These are phyloP conservation scores for Lates japonicus DNA, from an alignment of 2,797 vertebrate species.

Conservation along the genomic window DNA sequence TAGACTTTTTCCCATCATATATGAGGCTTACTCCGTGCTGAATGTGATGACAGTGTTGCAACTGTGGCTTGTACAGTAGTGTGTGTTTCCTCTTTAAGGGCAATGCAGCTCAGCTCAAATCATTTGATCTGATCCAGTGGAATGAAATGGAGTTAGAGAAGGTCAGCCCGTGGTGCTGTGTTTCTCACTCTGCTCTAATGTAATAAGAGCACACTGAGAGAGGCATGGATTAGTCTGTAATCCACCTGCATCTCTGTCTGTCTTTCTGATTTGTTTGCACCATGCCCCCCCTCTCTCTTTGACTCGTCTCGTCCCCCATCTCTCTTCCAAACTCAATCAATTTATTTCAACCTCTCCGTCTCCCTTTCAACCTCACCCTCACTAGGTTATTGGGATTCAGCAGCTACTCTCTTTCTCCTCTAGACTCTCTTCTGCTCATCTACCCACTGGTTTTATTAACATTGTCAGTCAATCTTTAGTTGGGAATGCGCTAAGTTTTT, in stretches of 20 bases:
- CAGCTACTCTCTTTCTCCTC: conserved; percentile 17
- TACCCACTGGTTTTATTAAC: conserved; percentile 26
- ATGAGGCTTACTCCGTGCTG: conserved; percentile 26
- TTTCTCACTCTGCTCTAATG: conserved; percentile 68
- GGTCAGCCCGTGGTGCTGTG: conserved; percentile 64
- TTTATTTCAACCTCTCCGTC: conserved; percentile 28
- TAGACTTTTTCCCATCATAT: neutral
- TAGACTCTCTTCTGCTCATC: conserved; percentile 2
- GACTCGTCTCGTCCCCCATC: conserved; percentile 18
- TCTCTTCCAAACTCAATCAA: conserved; percentile 34
- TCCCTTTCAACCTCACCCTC: conserved; percentile 32
- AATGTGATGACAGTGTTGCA: conserved; percentile 25
- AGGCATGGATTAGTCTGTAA: conserved; percentile 66
- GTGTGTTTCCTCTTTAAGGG: conserved; percentile 33
- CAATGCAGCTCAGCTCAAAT: conserved; percentile 61
- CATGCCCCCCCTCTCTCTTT: conserved; percentile 14
- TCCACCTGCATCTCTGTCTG: conserved; percentile 58
- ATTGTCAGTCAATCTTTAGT: conserved; percentile 24
- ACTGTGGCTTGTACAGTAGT: conserved; percentile 13
- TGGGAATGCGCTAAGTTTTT: conserved; percentile 24
- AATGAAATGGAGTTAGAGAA: conserved; percentile 76
- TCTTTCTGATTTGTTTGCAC: conserved; percentile 47
- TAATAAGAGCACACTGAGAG: conserved; percentile 65
- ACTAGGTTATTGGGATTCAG: conserved; percentile 45
- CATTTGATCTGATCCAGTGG: conserved; percentile 66